Evolutionary conservation across 2,888 invertebrate species (phyloP), one percentile per base, ranked within the genome.

Genomic region (Tortricodes alternella): DNA sequence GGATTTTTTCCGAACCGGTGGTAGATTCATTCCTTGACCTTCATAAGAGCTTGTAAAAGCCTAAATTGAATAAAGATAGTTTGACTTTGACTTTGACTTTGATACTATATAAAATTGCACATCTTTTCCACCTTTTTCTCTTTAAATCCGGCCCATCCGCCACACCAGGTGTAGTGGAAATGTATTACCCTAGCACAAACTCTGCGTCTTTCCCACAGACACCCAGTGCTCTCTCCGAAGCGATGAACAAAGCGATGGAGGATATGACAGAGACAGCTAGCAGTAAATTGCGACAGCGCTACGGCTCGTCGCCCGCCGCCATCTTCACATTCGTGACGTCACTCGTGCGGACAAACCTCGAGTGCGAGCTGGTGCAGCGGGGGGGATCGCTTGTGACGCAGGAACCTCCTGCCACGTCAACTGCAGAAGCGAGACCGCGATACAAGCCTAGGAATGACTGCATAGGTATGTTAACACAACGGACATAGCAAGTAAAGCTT

Each of bases 161-260:
- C n/a, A n/a, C n/a, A n/a, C n/a, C n/a, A n/a, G n/a, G n/a, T n/a
- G n/a, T n/a, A n/a, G n/a, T n/a, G n/a, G n/a, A n/a, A n/a, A n/a
- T n/a, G n/a, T n/a, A n/a, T n/a, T n/a, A n/a, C n/a, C n/a, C 9
- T 37, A 7, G 44, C 8, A 6, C 4, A 0, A n/a, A 32, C 8
- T 32, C 11, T 39, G 9, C 15, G 7, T 49, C 9, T 23, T 15
- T 38, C 0, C 0, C 69, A 11, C 74, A 95, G 95, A 92, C 92
- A 50, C 91, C 93, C 9, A 94, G 95, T 44, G 94, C 93, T 69
- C 91, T 98, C 62, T 94, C 96, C 0, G 96, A 97, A 76, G 97
- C 97, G 46, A 96, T 98, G 93, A 96, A 95, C 37, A 96, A 96
- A 74, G 95, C 96, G 19, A 98, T 98, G 97, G 97, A 97, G 75